Percentiles rank a stretch among this genome's conserved stretches.
phyloP scores from a whole-genome alignment of 2,888 invertebrate genomes.

The Pyrrhia umbra region DNA sequence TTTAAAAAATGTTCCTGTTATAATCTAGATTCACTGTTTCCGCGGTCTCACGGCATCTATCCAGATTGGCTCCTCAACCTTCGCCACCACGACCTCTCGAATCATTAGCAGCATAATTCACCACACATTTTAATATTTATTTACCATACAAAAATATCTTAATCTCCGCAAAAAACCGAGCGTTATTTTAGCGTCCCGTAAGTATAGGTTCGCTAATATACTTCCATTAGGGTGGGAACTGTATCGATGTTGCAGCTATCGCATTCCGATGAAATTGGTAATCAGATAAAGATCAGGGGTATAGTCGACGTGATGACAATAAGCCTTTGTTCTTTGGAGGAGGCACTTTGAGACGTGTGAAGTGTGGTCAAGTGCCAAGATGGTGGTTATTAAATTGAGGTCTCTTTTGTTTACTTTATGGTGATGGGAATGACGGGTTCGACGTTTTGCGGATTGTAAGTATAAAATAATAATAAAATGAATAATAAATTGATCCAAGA shows the following conservation, averaged over 20 bases:
- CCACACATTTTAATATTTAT: slow-evolving; percentile 31
- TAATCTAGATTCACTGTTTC: too few relatives aligned
- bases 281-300: slow-evolving; percentile 84
- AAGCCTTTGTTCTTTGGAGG: slow-evolving; percentile 65
- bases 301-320: slow-evolving; percentile 71
- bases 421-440: slow-evolving; percentile 4
- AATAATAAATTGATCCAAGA: too few relatives aligned
- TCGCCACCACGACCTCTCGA: background rate
- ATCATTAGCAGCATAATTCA: too few relatives aligned
- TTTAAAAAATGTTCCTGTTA: too few relatives aligned
- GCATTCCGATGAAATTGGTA: slow-evolving; percentile 88
- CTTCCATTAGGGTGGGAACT: slow-evolving; percentile 80
- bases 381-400: slow-evolving; percentile 26
- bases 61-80: too few relatives aligned
- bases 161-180: slow-evolving; percentile 54
- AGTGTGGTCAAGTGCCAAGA: slow-evolving; percentile 10
- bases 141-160: slow-evolving; percentile 50
- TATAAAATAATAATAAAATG: too few relatives aligned
- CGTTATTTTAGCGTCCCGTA: slow-evolving; percentile 69
- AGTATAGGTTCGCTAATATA: slow-evolving; percentile 78
- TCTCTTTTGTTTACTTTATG: slow-evolving; percentile 37
- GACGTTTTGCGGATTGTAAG: slow-evolving; percentile 1
- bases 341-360: slow-evolving; percentile 64
- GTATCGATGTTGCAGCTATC: slow-evolving; percentile 77
- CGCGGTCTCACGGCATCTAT: too few relatives aligned